These are phyloP conservation scores for Archips xylosteana DNA, from an alignment of 2,888 invertebrate species.

Conservation along the genomic window DNA sequence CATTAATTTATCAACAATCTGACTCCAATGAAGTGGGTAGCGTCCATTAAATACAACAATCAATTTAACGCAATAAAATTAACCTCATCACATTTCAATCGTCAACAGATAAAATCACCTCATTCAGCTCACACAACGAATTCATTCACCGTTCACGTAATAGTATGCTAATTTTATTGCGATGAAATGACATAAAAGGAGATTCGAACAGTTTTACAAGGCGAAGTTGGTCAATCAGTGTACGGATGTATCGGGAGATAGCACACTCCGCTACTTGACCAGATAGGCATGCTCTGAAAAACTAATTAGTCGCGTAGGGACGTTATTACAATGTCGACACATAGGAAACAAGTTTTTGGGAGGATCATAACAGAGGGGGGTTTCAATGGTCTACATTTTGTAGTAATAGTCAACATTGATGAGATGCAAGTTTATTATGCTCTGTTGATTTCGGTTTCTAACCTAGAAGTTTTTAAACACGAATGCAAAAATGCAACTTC, in stretches of 20 bases:
- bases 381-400: not conserved
- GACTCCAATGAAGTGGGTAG: not conserved
- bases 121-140: constrained; percentile 24
- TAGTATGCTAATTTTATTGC: constrained; percentile 37
- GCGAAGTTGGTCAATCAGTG: constrained; percentile 31
- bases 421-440: no score
- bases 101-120: constrained; percentile 26
- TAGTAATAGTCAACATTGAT: not conserved
- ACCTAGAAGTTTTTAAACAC: no score
- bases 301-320: not conserved
- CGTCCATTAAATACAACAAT: not conserved
- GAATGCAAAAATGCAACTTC: no score
- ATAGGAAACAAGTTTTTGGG: not conserved
- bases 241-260: constrained; percentile 23
- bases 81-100: constrained; percentile 22
- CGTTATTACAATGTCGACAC: not conserved
- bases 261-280: not conserved
- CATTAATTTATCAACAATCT: not conserved
- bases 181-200: constrained; percentile 37
- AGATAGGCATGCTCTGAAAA: not conserved
- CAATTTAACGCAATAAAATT: constrained; percentile 9
- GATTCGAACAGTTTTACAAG: constrained; percentile 14
- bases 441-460: no score
- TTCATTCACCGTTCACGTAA: constrained; percentile 35
- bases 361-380: not conserved